Evolutionary conservation across 2,797 vertebrate genomes (phyloP).

Genomic region (Lophius americanus): DNA sequence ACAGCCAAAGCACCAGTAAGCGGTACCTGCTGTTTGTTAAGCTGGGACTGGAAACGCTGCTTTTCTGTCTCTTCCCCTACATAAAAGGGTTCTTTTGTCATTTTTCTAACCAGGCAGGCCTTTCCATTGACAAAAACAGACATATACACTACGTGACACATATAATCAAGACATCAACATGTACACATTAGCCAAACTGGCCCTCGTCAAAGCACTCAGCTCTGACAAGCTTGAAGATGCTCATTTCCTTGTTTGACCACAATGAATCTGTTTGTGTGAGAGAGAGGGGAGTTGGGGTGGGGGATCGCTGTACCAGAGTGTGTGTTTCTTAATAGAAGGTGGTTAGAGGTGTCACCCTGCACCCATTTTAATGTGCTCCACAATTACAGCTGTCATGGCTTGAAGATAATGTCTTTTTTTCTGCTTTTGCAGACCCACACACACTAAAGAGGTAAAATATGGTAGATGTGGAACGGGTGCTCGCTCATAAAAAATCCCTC

Average conservation of each 20-base stretch:
- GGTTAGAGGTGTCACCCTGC: constrained; percentile 82
- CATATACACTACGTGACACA: constrained; percentile 57
- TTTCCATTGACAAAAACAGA: constrained; percentile 34
- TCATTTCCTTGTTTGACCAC: constrained; percentile 76
- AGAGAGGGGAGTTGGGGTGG: constrained; percentile 26
- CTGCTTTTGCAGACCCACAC: constrained; percentile 39
- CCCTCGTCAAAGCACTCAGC: constrained; percentile 72
- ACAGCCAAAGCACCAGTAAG: constrained; percentile 1
- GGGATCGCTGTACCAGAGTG: constrained; percentile 47
- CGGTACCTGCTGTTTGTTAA: neutral
- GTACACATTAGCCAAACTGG: constrained; percentile 66
- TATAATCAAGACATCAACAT: constrained; percentile 83
- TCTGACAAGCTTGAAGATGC: constrained; percentile 60
- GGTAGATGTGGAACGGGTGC: constrained; percentile 67
- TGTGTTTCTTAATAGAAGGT: constrained; percentile 79
- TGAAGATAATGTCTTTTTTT: constrained; percentile 78
- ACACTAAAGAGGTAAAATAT: constrained; percentile 74
- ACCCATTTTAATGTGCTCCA: constrained; percentile 85
- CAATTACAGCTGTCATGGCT: constrained; percentile 86
- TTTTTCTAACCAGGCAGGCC: constrained; percentile 40
- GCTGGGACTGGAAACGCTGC: neutral
- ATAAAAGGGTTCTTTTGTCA: constrained; percentile 18
- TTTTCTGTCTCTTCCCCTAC: neutral
- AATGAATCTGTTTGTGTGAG: constrained; percentile 58
- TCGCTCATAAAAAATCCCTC: constrained; percentile 85